phyloP scores from a whole-genome alignment of 23 tunicate genomes.

The Halocynthia roretzi region DNA sequence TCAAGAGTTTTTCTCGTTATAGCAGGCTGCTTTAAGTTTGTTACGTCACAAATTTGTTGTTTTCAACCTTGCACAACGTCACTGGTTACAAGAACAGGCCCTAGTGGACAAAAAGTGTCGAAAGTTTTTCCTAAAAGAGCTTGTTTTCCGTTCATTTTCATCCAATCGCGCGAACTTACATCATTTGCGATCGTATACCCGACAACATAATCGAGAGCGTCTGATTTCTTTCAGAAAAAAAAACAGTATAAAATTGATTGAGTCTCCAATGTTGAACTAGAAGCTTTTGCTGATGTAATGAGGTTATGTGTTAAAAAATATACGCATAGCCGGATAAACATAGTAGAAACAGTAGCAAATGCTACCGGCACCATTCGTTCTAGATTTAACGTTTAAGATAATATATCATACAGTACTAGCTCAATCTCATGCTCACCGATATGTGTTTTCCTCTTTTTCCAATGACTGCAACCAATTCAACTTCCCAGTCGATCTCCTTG shows the following conservation, averaged over 20 bases:
- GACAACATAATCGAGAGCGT: slow-evolving; percentile 84
- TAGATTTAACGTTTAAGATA: no score
- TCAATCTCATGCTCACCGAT: slow-evolving; percentile 2
- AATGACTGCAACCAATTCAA: slow-evolving; percentile 67
- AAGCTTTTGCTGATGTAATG: no score
- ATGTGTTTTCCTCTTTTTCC: slow-evolving; percentile 64
- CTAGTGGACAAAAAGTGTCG: slow-evolving; percentile 97
- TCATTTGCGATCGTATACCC: slow-evolving; percentile 96
- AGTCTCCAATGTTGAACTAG: no score
- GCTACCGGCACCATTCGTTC: no score
- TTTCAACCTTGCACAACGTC: slow-evolving; percentile 47
- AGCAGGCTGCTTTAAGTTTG: no score
- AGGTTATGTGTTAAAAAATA: no score
- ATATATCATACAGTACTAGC: neutral
- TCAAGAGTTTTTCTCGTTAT: no score
- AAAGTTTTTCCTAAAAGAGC: slow-evolving; percentile 95
- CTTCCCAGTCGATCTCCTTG: slow-evolving; percentile 65
- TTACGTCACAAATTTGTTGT: no score
- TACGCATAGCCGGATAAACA: no score
- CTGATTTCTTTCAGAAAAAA: slow-evolving; percentile 19
- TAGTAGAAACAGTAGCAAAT: no score
- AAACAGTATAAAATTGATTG: neutral
- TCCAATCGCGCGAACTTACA: slow-evolving; percentile 92
- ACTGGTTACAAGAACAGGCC: slow-evolving; percentile 68
- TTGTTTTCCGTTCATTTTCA: slow-evolving; percentile 76